phyloP scores from a whole-genome alignment of 30 jellyfish, hydroid and myxozoan genomes.

The Cassiopea xamachana region DNA sequence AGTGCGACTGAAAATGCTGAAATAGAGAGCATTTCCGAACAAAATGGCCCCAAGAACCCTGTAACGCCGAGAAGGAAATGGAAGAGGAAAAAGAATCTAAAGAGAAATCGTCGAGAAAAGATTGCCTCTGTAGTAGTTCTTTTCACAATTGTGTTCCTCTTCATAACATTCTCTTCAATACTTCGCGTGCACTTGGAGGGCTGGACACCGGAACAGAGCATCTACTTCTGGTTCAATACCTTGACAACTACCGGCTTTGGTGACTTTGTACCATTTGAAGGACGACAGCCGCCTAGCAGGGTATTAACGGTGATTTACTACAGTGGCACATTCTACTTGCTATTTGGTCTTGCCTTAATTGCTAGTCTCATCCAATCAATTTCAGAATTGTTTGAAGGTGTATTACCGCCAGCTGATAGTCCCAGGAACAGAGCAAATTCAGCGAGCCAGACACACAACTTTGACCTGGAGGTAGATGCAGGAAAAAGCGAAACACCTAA shows the following conservation, averaged over 20 bases:
- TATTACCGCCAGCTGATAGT: slow-evolving; percentile 45
- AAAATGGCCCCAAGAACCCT: neutral
- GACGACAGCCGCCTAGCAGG: slow-evolving; percentile 45
- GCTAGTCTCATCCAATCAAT: slow-evolving; percentile 70
- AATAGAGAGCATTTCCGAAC: neutral
- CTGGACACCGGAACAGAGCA: slow-evolving; percentile 62
- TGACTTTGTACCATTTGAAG: slow-evolving; percentile 72
- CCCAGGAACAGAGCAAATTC: neutral
- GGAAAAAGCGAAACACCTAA: neutral
- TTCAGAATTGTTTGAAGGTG: slow-evolving; percentile 58
- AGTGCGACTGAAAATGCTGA: neutral
- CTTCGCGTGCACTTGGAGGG: slow-evolving; percentile 54
- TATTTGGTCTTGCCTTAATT: slow-evolving; percentile 69
- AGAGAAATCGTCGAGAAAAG: neutral
- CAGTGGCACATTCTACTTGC: slow-evolving; percentile 65
- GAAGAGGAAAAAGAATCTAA: too few relatives aligned
- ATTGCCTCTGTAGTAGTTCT: slow-evolving; percentile 1
- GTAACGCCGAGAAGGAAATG: neutral
- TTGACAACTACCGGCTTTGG: slow-evolving; percentile 72
- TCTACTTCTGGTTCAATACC: slow-evolving; percentile 72
- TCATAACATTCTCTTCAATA: slow-evolving; percentile 30
- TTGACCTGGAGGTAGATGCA: neutral
- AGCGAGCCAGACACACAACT: neutral
- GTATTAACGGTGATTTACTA: slow-evolving; percentile 41
- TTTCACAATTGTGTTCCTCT: slow-evolving; percentile 18